These are phyloP conservation scores for Morone saxatilis DNA, from an alignment of 2,113 vertebrate species.

Conservation along the genomic window DNA sequence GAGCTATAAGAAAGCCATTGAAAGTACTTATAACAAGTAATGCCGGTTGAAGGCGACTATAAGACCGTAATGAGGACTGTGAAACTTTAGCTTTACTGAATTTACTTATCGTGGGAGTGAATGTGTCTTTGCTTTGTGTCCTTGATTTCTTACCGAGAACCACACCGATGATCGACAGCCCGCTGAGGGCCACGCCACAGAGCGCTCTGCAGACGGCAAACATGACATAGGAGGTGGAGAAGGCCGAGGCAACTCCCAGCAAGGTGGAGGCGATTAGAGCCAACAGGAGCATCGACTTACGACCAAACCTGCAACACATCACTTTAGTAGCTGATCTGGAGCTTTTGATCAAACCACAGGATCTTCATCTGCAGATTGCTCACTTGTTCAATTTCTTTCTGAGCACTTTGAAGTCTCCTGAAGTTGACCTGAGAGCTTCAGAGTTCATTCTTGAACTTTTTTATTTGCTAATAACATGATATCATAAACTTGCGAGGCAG, in stretches of 20 bases:
- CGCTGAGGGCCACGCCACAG: slow-evolving; percentile 84
- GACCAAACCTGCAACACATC: slow-evolving; percentile 83
- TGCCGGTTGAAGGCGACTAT: too few species aligned
- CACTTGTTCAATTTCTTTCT: too few species aligned
- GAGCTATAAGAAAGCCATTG: too few species aligned
- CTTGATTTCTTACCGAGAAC: slow-evolving; percentile 81
- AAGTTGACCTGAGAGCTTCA: too few species aligned
- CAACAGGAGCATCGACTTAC: slow-evolving; percentile 77
- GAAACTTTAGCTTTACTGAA: too few species aligned
- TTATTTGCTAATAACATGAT: too few species aligned
- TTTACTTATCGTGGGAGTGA: not conserved
- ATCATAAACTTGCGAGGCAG: too few species aligned
- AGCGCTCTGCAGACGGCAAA: slow-evolving; percentile 84
- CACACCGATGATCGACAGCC: slow-evolving; percentile 84
- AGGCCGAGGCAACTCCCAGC: slow-evolving; percentile 64
- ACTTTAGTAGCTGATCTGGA: not conserved
- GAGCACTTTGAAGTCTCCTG: too few species aligned
- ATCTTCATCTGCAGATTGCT: not conserved
- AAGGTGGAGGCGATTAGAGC: slow-evolving; percentile 62
- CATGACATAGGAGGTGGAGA: slow-evolving; percentile 87
- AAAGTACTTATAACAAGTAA: too few species aligned
- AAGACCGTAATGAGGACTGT: too few species aligned
- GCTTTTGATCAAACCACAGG: not conserved
- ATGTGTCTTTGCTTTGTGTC: not conserved
- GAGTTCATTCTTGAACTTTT: too few species aligned